A percentile compares a stretch with the other conserved stretches of the same genome.
Evolutionary conservation across 2,888 invertebrate genomes (phyloP).

Genomic region (Eristalis tenax): DNA sequence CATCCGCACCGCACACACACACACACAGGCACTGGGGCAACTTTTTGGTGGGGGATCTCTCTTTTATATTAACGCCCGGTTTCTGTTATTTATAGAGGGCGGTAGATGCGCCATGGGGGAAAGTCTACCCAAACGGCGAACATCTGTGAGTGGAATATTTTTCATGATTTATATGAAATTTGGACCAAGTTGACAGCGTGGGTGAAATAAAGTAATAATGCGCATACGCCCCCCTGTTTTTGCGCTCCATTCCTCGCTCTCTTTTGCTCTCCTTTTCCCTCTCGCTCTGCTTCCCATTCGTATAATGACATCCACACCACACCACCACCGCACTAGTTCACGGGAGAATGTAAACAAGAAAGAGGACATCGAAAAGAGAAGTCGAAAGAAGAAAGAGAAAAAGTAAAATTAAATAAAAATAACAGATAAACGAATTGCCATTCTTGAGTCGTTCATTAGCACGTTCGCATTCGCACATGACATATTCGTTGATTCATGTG

Average conservation of each 20-base stretch:
- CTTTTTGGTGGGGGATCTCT: neutral
- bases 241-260: neutral
- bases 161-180: conserved; percentile 16
- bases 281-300: neutral
- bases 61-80: neutral
- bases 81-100: neutral
- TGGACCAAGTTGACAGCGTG: conserved; percentile 22
- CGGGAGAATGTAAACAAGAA: conserved; percentile 37
- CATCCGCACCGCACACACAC: no score
- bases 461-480: conserved; percentile 59
- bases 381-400: neutral
- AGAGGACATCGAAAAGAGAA: conserved; percentile 30
- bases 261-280: neutral
- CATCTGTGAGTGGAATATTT: conserved; percentile 19
- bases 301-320: neutral
- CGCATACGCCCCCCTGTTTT: conserved; percentile 53
- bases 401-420: conserved; percentile 3
- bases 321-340: neutral
- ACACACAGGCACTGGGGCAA: neutral
- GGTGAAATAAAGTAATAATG: conserved; percentile 13
- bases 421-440: conserved; percentile 35
- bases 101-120: neutral
- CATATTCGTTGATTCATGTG: neutral
- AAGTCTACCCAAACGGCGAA: neutral
- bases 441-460: conserved; percentile 53